These are phyloP conservation scores for Tiliacea aurago DNA, from an alignment of 2,888 invertebrate species.

Conservation along the genomic window DNA sequence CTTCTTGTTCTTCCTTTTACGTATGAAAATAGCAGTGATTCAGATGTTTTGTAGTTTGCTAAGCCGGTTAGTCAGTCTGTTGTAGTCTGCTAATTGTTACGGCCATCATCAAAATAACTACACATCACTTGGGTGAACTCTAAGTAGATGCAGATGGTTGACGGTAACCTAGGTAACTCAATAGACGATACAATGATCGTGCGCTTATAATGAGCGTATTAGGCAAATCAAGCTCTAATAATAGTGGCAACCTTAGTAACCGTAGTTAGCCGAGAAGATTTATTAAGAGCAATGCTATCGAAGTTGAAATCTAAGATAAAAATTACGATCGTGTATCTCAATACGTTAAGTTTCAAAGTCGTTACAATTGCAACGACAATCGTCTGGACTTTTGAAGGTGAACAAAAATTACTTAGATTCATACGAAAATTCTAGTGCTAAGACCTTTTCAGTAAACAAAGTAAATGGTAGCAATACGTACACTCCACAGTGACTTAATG, in stretches of 20 bases:
- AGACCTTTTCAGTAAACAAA: slow-evolving; percentile 80
- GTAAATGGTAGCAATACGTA: slow-evolving; percentile 83
- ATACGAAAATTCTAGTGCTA: slow-evolving; percentile 79
- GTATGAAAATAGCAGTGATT: background rate
- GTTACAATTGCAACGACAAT: slow-evolving; percentile 75
- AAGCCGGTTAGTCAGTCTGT: background rate
- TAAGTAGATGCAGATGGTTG: background rate
- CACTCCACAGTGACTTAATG: slow-evolving; percentile 84
- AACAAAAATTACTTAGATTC: slow-evolving; percentile 80
- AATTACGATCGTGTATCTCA: slow-evolving; percentile 59
- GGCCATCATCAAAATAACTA: background rate
- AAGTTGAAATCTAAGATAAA: slow-evolving; percentile 19
- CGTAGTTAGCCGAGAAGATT: background rate
- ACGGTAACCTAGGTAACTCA: slow-evolving; percentile 9
- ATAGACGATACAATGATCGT: slow-evolving; percentile 20
- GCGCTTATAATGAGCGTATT: slow-evolving; percentile 8
- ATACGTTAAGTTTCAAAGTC: slow-evolving; percentile 80
- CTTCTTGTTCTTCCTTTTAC: slow-evolving; percentile 14
- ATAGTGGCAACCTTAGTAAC: background rate
- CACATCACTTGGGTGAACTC: background rate
- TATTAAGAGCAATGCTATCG: slow-evolving; percentile 14
- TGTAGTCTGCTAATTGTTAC: background rate
- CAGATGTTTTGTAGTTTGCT: background rate
- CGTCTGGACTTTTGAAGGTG: slow-evolving; percentile 85
- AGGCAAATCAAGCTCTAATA: slow-evolving; percentile 5